Base-by-base conservation (phyloP, 2,113 vertebrate species). In the Petaurus breviceps region DNA sequence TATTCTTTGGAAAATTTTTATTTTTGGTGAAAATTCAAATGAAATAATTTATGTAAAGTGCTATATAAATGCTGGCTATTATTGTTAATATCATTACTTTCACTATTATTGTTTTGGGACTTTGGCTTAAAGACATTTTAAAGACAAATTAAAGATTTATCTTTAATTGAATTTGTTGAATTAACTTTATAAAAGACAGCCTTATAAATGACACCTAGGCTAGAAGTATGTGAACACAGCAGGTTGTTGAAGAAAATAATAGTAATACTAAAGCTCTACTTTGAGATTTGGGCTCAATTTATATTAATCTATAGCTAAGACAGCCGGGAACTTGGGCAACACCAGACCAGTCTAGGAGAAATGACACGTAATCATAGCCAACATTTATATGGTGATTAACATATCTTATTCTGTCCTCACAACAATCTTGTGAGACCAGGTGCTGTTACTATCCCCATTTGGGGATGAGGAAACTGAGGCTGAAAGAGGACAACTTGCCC, bases 121-220 rank as follows among this genome's bases (percentile, higher is more conserved):
- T 43, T 84, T 84, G 43, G 19, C n/a, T 84, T 84, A 43, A 84
- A 84, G n/a, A 84, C 19, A n/a, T n/a, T n/a, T n/a, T n/a, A n/a
- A n/a, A n/a, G n/a, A n/a, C n/a, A n/a, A n/a, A n/a, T n/a, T n/a
- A n/a, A n/a, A 43, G n/a, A 84, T 68, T 68, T 68, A 37, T 68
- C 31, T 68, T 16, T 68, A 68, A 68, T 61, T 61, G 25, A 57
- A 57, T 10, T 9, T 28, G 8, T 61, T 43, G 49, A 55, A 1
- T 53, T 51, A 23, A 68, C 9, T 89, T 89, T 8, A 7, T 90
- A 0, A 0, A 23, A 47, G 90, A 43, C 37, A 92, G 43, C 23
- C 12, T 92, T 91, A 55, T 2, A 10, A 0, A 47, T 54, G 61
- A 25, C 31, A 2, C 2, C 24, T 47, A 57, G 16, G 12, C n/a